phyloP scores from a whole-genome alignment of 2,888 invertebrate species.

The Theristus sp. region DNA sequence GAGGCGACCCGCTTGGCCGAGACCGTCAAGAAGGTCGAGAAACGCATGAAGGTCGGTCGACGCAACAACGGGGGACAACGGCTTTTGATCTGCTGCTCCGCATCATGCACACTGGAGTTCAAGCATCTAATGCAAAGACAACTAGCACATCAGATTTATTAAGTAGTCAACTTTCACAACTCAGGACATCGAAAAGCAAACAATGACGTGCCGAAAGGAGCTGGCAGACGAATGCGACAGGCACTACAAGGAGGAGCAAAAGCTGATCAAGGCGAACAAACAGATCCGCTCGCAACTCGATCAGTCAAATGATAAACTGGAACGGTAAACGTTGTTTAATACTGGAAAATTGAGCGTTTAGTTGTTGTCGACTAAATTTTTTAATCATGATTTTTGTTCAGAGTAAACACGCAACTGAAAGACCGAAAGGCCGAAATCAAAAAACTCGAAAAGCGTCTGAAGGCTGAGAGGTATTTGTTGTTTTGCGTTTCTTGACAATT shows the following conservation, averaged over 20 bases:
- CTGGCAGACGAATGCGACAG: constrained; percentile 10
- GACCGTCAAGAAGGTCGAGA: constrained; percentile 11
- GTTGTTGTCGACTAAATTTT: no score
- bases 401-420: constrained; percentile 10
- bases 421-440: constrained; percentile 16
- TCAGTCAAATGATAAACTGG: constrained; percentile 7
- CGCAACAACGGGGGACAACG: no score
- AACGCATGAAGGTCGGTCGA: constrained; percentile 13
- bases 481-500: no score
- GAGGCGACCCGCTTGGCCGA: constrained; percentile 10
- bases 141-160: no score
- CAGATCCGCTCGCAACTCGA: constrained; percentile 10
- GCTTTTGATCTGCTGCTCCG: no score
- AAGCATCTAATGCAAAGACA: no score
- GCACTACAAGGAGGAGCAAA: constrained; percentile 8
- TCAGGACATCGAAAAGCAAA: constrained; percentile 11
- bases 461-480: constrained; percentile 4
- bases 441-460: constrained; percentile 16
- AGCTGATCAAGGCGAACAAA: constrained; percentile 8
- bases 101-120: no score
- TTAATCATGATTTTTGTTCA: no score
- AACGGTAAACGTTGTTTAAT: constrained; percentile 4
- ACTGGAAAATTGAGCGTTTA: no score
- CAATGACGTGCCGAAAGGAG: constrained; percentile 11
- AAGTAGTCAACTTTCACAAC: not conserved